Percentiles rank a stretch among this genome's conserved stretches.
These are phyloP conservation scores for Acleris emargana DNA, from an alignment of 2,888 invertebrate species.

Conservation along the genomic window DNA sequence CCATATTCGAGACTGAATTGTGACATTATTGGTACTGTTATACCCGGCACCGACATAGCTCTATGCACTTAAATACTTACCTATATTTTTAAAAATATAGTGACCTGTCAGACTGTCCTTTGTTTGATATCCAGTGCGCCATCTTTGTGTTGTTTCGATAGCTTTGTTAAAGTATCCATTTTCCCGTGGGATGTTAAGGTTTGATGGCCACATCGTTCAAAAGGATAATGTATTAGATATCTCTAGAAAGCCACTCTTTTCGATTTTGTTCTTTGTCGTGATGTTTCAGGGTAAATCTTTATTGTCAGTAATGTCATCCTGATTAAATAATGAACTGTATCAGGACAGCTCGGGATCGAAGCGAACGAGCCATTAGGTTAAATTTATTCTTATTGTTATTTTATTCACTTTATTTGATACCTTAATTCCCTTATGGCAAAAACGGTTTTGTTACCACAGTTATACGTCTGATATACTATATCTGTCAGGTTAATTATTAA, in stretches of 20 bases:
- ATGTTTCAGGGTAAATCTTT: slow-evolving; percentile 2
- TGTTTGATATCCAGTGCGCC: slow-evolving; percentile 11
- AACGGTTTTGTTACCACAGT: neutral
- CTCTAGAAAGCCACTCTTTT: neutral
- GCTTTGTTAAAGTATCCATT: slow-evolving; percentile 60
- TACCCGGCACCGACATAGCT: neutral
- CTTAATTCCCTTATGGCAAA: slow-evolving; percentile 1
- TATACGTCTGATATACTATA: neutral
- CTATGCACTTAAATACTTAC: neutral
- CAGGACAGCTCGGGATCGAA: neutral
- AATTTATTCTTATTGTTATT: slow-evolving; percentile 24
- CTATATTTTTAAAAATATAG: neutral
- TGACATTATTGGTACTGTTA: neutral
- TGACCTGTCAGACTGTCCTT: slow-evolving; percentile 6
- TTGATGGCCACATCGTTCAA: slow-evolving; percentile 64
- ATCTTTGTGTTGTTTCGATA: slow-evolving; percentile 53
- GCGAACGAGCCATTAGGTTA: slow-evolving; percentile 5
- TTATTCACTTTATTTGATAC: slow-evolving; percentile 2
- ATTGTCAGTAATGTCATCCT: slow-evolving; percentile 9
- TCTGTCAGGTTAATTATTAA: too few relatives aligned
- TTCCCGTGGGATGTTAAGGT: slow-evolving; percentile 57
- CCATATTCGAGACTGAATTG: neutral
- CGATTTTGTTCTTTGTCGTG: slow-evolving; percentile 16
- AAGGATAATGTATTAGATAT: slow-evolving; percentile 47
- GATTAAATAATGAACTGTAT: slow-evolving; percentile 16